Base-by-base conservation (phyloP, 2,797 vertebrate species). In the Holocentrus rufus region DNA sequence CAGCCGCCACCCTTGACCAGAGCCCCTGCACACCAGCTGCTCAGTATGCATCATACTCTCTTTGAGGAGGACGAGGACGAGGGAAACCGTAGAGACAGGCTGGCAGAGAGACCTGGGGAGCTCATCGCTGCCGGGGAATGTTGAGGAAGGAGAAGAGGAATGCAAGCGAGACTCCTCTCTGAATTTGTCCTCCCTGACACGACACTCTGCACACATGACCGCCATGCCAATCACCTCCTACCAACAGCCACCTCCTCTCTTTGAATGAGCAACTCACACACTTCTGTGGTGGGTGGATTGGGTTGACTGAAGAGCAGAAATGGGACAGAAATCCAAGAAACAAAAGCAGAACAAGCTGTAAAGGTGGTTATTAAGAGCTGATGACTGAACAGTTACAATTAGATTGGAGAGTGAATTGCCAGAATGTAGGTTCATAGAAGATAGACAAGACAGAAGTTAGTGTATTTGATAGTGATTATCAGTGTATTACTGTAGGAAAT, bases 41-140 rank as follows among this genome's bases (percentile, higher is more conserved):
- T 95, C 74, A 91, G 87, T 82, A 93, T 94, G 74, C 94, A 89
- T 75, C 94, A 90, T 63, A 92, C 91, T 47, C 91, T 94, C 27
- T 95, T 93, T 66, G 92, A 94, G 77, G 91, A 93, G 68, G 92
- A 93, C 2, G 93, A 94, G 74, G 92, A 92, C 25, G 92, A 93
- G 50, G 89, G 90, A 46, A 83, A 84, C 69, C 80, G 85, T 20
- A 84, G 90, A 67, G 90, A 89, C 83, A 89, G 91, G 74, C 90
- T 95, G 54, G 88, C 92, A 50, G 89, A 90, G 84, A 91, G 93
- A 80, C 83, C 92, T 0, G 93, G 90, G 42, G 93, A 95, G 86
- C 91, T 95, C 66, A 94, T 95, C 15, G 87, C 92, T n/a, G 94
- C 94, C 11, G 94, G 93, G 69, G 93, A 95, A 80, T 95, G 93